These are phyloP conservation scores for Sapajus apella DNA, from an alignment of 2,113 vertebrate species.

Conservation along the genomic window DNA sequence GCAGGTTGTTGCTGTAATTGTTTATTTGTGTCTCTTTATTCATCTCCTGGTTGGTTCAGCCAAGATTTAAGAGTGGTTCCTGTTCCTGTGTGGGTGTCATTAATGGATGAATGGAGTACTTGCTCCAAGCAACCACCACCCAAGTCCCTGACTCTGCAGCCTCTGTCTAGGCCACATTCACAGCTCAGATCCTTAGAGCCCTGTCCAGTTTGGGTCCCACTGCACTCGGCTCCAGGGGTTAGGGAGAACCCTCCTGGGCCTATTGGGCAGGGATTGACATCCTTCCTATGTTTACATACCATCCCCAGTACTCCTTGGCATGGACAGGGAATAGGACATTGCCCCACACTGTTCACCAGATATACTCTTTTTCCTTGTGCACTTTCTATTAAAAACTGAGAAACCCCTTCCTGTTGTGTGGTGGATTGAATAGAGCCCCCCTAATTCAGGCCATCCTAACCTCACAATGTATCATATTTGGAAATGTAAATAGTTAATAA, in stretches of 20 bases:
- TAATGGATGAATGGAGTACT: background rate
- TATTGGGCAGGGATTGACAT: rapidly evolving
- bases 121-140: no score
- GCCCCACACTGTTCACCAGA: rapidly evolving
- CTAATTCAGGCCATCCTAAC: rapidly evolving
- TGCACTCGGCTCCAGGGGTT: rapidly evolving
- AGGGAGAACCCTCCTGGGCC: no score
- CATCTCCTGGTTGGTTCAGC: background rate
- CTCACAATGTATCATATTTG: no score
- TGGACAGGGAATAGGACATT: rapidly evolving
- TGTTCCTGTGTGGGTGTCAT: rapidly evolving
- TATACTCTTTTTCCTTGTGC: rapidly evolving
- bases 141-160: background rate
- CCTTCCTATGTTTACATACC: background rate
- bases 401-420: rapidly evolving
- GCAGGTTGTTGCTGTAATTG: background rate
- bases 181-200: background rate
- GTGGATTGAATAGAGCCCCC: rapidly evolving
- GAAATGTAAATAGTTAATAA: background rate
- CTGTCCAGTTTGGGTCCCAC: background rate
- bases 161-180: rapidly evolving
- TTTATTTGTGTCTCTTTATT: background rate
- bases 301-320: background rate
- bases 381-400: background rate
- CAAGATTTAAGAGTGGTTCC: background rate